Evolutionary conservation across 1,140 invertebrate genomes (phyloP).

Genomic region (Galendromus occidentalis): DNA sequence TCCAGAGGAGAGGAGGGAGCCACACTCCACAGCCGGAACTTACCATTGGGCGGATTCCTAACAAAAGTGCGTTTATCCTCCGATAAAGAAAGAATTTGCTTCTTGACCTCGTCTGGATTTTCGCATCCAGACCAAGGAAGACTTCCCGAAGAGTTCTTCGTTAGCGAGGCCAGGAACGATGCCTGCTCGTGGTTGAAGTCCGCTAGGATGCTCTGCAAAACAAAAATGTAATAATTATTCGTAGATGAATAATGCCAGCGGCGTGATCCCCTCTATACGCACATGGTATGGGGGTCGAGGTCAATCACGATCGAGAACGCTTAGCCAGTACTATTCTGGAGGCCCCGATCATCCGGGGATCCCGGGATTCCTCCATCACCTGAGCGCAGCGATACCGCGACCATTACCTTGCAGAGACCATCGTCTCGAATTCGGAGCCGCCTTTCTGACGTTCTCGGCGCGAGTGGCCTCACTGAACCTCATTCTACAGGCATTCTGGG

Average conservation of each 20-base stretch:
- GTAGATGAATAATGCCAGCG: background rate
- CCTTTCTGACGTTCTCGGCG: too few relatives aligned
- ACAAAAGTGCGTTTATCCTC: conserved; percentile 93
- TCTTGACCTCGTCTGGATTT: conserved; percentile 66
- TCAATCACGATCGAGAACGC: too few relatives aligned
- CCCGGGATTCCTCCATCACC: too few relatives aligned
- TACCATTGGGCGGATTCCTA: conserved; percentile 60
- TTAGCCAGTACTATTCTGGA: too few relatives aligned
- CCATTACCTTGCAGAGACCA: too few relatives aligned
- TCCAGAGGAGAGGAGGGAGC: too few relatives aligned
- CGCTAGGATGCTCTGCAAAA: conserved; percentile 63
- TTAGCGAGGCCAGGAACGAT: conserved; percentile 44
- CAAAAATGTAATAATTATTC: conserved; percentile 9
- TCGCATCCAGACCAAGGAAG: conserved; percentile 69
- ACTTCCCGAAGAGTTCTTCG: conserved; percentile 49
- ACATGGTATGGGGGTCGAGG: too few relatives aligned
- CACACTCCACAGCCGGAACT: background rate
- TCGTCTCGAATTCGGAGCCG: too few relatives aligned
- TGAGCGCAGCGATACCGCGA: too few relatives aligned
- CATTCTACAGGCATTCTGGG: too few relatives aligned
- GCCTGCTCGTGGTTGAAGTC: conserved; percentile 93
- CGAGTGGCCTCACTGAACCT: too few relatives aligned
- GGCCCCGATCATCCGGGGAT: too few relatives aligned
- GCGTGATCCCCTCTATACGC: background rate
- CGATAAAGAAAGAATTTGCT: conserved; percentile 73